Evolutionary conservation across 2,888 invertebrate genomes (phyloP), one percentile per base, ranked within the genome.

Genomic region (Ochropacha duplaris): DNA sequence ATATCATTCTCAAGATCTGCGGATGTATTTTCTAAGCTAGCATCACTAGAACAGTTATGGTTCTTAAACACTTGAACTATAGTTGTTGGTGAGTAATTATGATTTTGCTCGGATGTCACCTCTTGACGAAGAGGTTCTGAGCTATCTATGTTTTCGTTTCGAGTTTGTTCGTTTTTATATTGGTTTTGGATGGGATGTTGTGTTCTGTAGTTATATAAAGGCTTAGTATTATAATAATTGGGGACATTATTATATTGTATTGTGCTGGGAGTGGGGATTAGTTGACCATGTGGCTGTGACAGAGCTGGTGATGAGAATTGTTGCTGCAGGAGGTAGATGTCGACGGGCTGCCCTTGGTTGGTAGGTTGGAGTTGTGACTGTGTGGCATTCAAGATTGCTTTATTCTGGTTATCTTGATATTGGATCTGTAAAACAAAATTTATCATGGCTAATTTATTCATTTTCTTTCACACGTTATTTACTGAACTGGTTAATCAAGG

Each of bases 21-120:
- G 0, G 76, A 68, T 11, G 59, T 58, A n/a, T 69, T 62, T 55
- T 72, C 65, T 28, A 49, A 57, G n/a, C 1, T 36, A 50, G 22
- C 52, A n/a, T 49, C 76, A 31, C 79, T 71, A 14, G 83, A 73
- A 61, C 92, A 92, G 57, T 90, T 90, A 44, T 84, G 84, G 62
- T 90, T 78, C 75, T 89, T 91, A 57, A 91, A 92, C 1, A 92
- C 87, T 76, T 84, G 84, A 2, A 91, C 79, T 26, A 90, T 75
- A 31, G 83, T 79, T 36, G 77, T 71, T 26, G 66, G 61, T 55
- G 68, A 77, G 55, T 73, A 72, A 59, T 77, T 64, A 39, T 72
- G 68, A 49, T 72, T 74, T 31, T 31, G 31, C 73, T 86, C 83
- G 49, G 61, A 60, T 51, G 70, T 12, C 31, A 12, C 81, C 62